Conservation (phyloP, 2,888 invertebrate species). For the Phalera bucephala region DNA sequence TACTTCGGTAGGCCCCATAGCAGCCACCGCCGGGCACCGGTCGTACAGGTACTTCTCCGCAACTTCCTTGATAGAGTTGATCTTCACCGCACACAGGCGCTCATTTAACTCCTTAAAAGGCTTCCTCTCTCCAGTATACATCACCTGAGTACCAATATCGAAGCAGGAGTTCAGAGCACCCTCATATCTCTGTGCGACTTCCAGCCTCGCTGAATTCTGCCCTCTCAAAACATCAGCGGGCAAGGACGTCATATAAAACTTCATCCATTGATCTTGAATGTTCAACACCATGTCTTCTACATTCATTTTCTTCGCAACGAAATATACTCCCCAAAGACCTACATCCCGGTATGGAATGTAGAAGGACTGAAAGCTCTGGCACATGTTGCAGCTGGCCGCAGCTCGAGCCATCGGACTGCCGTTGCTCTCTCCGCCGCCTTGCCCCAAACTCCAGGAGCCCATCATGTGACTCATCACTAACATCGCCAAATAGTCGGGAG, state of each 20-base stretch:
- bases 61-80: conserved; percentile 23
- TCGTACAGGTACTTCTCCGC: conserved; percentile 60
- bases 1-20: conserved; percentile 66
- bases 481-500: conserved; percentile 53
- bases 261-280: conserved; percentile 65
- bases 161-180: conserved; percentile 50
- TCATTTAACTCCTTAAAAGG: conserved; percentile 25
- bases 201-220: conserved; percentile 46
- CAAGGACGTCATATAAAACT: conserved; percentile 49
- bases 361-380: conserved; percentile 66
- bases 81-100: conserved; percentile 12
- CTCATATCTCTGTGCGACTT: conserved; percentile 41
- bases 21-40: conserved; percentile 64
- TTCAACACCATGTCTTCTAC: conserved; percentile 60
- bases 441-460: conserved; percentile 64
- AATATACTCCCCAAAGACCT: conserved; percentile 77
- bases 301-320: conserved; percentile 45
- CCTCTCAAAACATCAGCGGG: conserved; percentile 53
- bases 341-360: conserved; percentile 64
- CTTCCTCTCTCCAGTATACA: conserved; percentile 45
- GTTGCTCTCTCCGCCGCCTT: conserved; percentile 47
- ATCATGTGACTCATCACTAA: conserved; percentile 56
- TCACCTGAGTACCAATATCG: conserved; percentile 59
- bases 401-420: conserved; percentile 49
- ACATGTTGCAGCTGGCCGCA: conserved; percentile 46